Conservation (phyloP, 2,113 vertebrate genomes). For the Donacobius atricapilla region DNA sequence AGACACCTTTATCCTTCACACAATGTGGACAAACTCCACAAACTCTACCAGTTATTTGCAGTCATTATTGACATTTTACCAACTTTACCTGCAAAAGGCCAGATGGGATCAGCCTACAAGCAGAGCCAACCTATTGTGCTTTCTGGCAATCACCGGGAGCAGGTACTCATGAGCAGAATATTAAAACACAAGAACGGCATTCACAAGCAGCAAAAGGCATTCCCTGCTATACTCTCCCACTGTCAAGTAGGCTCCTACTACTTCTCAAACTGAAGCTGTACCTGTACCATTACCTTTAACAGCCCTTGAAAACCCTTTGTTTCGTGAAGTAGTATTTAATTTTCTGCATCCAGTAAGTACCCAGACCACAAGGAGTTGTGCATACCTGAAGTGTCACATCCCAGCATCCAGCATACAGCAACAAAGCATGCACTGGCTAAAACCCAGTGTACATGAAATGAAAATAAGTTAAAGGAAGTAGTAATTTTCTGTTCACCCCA, state of each 20-base stretch:
- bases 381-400: background rate
- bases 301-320: background rate
- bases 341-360: background rate
- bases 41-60: background rate
- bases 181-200: background rate
- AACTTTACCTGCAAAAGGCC: background rate
- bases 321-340: background rate
- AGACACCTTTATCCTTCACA: background rate
- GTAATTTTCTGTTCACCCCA: background rate
- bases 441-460: background rate
- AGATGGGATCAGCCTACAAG: background rate
- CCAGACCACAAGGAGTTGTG: background rate
- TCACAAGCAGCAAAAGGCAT: background rate
- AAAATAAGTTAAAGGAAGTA: background rate
- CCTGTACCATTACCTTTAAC: background rate
- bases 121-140: background rate
- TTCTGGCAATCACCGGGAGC: background rate
- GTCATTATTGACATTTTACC: background rate
- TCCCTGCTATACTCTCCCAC: background rate
- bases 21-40: background rate
- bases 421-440: background rate
- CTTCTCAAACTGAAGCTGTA: background rate
- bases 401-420: background rate
- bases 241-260: background rate
- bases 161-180: background rate